Evolutionary conservation across 2,113 vertebrate species (phyloP).

Genomic region (Halcyon senegalensis): DNA sequence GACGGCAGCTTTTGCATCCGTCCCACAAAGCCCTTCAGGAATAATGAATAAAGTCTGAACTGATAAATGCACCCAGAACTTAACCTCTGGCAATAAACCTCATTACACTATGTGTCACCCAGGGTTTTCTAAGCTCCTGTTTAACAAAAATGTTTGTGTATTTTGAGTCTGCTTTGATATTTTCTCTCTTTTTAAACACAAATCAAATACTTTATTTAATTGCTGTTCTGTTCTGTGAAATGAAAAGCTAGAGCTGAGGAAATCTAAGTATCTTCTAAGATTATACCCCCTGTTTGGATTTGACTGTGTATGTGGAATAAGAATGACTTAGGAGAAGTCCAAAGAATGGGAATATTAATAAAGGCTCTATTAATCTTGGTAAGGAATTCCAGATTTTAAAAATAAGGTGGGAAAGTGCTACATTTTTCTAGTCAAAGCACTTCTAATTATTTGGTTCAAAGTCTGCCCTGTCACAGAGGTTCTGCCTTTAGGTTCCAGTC

Average conservation of each 20-base stretch:
- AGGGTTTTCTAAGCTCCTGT: background rate
- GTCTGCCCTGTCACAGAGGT: background rate
- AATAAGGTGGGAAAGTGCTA: background rate
- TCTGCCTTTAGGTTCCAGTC: background rate
- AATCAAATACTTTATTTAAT: background rate
- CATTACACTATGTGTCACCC: background rate
- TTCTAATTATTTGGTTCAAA: background rate
- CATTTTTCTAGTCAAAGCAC: background rate
- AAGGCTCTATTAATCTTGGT: background rate
- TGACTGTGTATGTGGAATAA: background rate
- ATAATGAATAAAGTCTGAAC: background rate
- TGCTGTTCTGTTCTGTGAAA: background rate
- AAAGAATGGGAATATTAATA: background rate
- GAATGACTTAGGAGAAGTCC: background rate
- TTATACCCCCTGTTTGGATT: background rate
- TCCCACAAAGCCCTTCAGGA: background rate
- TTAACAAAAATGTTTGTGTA: background rate
- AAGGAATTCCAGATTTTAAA: background rate
- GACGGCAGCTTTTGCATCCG: background rate
- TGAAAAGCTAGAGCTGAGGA: background rate
- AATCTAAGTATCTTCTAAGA: background rate
- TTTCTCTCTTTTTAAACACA: background rate
- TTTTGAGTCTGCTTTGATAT: background rate
- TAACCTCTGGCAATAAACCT: background rate
- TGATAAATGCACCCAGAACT: background rate